Conservation (phyloP, 2,797 vertebrate species). For the Rallus crepitans region DNA sequence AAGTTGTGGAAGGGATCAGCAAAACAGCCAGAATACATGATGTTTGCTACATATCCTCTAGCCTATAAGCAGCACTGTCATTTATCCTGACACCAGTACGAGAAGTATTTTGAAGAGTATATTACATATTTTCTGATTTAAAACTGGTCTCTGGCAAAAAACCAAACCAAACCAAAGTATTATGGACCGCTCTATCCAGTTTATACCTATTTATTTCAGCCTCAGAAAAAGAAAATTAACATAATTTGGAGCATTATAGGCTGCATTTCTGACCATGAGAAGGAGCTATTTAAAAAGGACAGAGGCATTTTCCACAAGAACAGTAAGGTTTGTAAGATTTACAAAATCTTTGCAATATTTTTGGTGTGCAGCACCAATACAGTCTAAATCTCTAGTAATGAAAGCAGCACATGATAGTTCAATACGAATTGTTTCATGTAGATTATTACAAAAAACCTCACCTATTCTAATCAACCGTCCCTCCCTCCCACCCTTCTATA, state of each 20-base stretch:
- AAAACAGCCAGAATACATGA: neutral
- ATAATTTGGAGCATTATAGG: neutral
- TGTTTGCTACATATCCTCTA: neutral
- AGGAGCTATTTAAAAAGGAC: constrained; percentile 2
- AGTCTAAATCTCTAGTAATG: constrained; percentile 23
- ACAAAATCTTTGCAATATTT: constrained; percentile 57
- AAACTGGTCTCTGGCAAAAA: neutral
- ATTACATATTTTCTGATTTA: neutral
- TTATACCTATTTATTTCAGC: constrained; percentile 11
- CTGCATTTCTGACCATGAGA: constrained; percentile 6
- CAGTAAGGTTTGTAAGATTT: constrained; percentile 54
- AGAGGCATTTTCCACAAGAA: constrained; percentile 25
- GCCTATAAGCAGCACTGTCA: neutral
- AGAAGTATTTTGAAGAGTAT: neutral
- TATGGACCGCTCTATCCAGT: constrained; percentile 13
- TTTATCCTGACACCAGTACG: neutral
- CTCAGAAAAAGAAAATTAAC: too few species aligned
- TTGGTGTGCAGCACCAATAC: constrained; percentile 58
- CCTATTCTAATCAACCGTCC: constrained; percentile 32
- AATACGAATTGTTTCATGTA: constrained; percentile 35
- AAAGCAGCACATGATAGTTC: constrained; percentile 32
- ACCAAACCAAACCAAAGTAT: neutral
- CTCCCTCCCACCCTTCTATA: constrained; percentile 30
- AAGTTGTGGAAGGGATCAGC: neutral
- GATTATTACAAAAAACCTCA: constrained; percentile 17